Evolutionary conservation across 2,888 invertebrate genomes (phyloP), one percentile per base, ranked within the genome.

Genomic region (Orthonychiurus folsomi): DNA sequence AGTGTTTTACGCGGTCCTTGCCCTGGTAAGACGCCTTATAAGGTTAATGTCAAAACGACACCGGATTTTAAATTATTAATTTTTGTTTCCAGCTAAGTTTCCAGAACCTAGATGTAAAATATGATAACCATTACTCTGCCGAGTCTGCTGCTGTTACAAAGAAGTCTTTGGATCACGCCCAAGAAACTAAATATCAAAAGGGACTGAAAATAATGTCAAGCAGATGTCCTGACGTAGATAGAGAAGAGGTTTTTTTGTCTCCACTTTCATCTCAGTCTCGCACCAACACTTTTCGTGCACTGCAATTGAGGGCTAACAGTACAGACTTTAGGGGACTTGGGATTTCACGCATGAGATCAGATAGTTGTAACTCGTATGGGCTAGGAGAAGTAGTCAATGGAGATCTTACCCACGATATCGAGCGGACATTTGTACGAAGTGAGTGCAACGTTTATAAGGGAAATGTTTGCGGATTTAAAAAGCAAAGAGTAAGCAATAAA

Each of bases 161-260:
- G 0, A 61, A 66, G 21, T 64, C 66, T 48, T 28, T 63, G 18
- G 61, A 66, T 56, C 63, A 61, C 50, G 48, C 60, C n/a, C 53
- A 64, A 56, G 65, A 68, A 21, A 28, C 26, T 18, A 71, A 71
- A 57, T 70, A 68, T 60, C 66, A 68, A 15, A 61, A 68, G 12
- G 73, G 73, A 20, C 60, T 66, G 28, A 73, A 73, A 53, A 73
- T 73, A 20, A 65, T 70, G 66, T 69, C 63, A 9, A 69, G 68
- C 60, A 55, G 71, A 47, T 73, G 73, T 50, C 73, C 73, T 1
- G 71, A 73, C 54, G 63, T 68, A 9, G 71, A 73, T 47, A 65
- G 62, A n/a, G 71, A 70, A 27, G 71, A 71, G 54, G 63, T 72
- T n/a, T 63, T 64, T 0, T 48, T 69, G 48, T 63, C 71, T 1